Evolutionary conservation across 2,113 vertebrate species (phyloP).

Genomic region (Sitta europaea): DNA sequence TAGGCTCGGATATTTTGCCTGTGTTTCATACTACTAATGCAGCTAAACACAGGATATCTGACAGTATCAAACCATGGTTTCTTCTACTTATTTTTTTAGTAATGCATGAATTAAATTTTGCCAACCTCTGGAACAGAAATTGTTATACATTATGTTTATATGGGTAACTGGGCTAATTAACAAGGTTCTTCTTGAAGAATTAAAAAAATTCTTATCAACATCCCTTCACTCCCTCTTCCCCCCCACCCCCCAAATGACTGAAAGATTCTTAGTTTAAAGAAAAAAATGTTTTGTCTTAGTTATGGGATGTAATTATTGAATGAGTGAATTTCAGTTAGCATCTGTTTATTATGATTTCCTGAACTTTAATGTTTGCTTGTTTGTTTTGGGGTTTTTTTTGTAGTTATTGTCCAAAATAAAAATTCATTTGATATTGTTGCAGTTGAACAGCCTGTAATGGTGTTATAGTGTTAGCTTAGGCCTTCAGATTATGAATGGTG

Average conservation of each 20-base stretch:
- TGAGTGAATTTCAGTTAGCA: background rate
- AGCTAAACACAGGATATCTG: background rate
- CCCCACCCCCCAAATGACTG: fast-evolving
- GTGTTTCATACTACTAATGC: background rate
- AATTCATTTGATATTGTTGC: background rate
- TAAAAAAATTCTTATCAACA: background rate
- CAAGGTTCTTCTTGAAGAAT: background rate
- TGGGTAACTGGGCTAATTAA: background rate
- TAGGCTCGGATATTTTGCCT: background rate
- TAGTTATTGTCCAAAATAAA: background rate
- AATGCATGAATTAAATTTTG: background rate
- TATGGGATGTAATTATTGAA: background rate
- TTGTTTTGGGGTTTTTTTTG: background rate
- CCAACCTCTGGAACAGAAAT: background rate
- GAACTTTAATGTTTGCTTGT: background rate
- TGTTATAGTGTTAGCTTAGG: background rate
- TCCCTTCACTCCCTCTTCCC: background rate
- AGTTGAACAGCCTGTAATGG: background rate
- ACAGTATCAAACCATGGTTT: background rate
- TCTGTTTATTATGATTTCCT: background rate
- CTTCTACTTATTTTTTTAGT: background rate
- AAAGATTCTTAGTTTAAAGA: background rate
- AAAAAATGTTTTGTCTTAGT: background rate
- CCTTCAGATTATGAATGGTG: background rate
- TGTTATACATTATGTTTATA: background rate